These are phyloP conservation scores for Callocephalon fimbriatum DNA, from an alignment of 2,113 vertebrate genomes.

Conservation along the genomic window DNA sequence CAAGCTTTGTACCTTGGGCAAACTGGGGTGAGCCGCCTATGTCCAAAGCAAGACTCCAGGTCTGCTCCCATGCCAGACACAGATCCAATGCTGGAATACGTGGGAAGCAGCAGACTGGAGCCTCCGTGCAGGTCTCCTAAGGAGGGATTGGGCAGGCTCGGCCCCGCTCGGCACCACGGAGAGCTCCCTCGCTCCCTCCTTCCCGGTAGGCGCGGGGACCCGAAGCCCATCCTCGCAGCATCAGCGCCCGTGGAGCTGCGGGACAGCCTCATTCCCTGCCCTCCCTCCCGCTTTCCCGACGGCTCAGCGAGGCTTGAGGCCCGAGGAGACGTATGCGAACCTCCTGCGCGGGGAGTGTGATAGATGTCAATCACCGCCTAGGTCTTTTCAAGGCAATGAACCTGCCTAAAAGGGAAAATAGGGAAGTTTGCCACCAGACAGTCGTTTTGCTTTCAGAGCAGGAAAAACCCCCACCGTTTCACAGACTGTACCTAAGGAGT, in stretches of 20 bases:
- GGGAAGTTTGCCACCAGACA: not conserved
- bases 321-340: no score
- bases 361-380: not conserved
- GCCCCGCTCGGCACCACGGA: constrained; percentile 26
- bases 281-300: not conserved
- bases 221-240: not conserved
- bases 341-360: not conserved
- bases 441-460: not conserved
- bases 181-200: not conserved
- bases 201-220: no score
- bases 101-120: not conserved
- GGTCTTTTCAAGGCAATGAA: not conserved
- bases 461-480: not conserved
- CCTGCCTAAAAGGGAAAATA: not conserved
- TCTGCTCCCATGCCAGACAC: not conserved
- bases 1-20: not conserved
- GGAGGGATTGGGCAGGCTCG: not conserved
- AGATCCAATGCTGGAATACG: not conserved
- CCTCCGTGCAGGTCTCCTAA: not conserved
- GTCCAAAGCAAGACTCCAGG: no score
- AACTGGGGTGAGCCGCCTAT: not conserved
- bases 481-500: not conserved
- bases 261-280: not conserved
- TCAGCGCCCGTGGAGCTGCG: not conserved
- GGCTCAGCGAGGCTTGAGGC: not conserved